Evolutionary conservation across 2,113 vertebrate genomes (phyloP).

Genomic region (Illadopsis cleaveri): DNA sequence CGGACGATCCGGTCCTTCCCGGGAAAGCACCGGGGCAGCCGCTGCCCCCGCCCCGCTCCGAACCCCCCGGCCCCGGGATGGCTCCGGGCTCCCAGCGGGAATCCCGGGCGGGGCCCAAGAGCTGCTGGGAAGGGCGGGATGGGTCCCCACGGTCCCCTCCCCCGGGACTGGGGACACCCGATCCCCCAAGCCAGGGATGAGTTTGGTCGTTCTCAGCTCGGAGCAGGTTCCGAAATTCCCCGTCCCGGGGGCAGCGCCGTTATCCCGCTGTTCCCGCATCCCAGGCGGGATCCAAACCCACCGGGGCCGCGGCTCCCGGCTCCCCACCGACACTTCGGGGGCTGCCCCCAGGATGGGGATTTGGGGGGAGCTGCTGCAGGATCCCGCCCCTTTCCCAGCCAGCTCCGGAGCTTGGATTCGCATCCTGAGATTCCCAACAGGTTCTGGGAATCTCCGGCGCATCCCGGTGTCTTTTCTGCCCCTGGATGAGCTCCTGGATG

Average conservation of each 20-base stretch:
- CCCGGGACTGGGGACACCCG: rapidly evolving
- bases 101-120: rapidly evolving
- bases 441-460: background rate
- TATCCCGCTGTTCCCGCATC: rapidly evolving
- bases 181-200: too few relatives aligned
- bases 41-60: too few relatives aligned
- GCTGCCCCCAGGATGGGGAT: rapidly evolving
- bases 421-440: rapidly evolving
- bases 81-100: background rate
- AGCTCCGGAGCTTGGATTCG: rapidly evolving
- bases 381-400: background rate
- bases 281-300: rapidly evolving
- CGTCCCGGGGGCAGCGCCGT: background rate
- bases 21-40: too few relatives aligned
- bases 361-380: background rate
- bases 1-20: too few relatives aligned
- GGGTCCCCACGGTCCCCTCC: background rate
- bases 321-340: rapidly evolving
- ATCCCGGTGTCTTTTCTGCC: rapidly evolving
- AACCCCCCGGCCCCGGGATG: too few relatives aligned
- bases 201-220: background rate
- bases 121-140: background rate
- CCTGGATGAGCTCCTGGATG: rapidly evolving
- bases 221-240: background rate
- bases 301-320: background rate